Evolutionary conservation across 2,888 invertebrate species (phyloP), one percentile per base, ranked within the genome.

Genomic region (Beris morrisii): DNA sequence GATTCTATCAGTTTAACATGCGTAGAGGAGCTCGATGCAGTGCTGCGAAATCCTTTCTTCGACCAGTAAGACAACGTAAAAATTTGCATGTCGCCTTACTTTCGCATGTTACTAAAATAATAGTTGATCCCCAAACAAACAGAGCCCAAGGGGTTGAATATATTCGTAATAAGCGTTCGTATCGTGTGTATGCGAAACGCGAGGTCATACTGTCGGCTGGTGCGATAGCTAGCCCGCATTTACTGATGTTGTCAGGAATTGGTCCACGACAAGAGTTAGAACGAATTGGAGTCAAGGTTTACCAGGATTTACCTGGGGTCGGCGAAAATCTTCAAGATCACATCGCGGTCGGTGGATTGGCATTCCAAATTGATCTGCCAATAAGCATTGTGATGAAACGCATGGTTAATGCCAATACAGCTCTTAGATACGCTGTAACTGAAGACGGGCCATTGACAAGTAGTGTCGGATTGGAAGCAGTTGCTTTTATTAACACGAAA

Each of bases 251-350:
- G 3, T 89, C 88, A 38, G 98, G 98, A 0, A 82, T 97, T 3
- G 95, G 95, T 2, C 91, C 92, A 0, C 84, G 82, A 28, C 78
- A 85, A n/a, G 91, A 95, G 75, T 81, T 95, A 4, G 77, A 84
- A 69, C 86, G 91, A 71, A 83, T 90, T 9, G 90, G 89, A 0
- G 84, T 93, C 56, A 85, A 88, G 0, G 86, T 92, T 48, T 83
- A 94, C 4, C 86, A 87, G 43, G 87, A 93, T 79, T 84, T 88
- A 44, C 92, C 92, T 0, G 93, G 93, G 3, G 94, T 95, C 0
- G 95, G 95, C 0, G 85, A 86, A 75, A 95, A 95, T 78, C 83
- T 95, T 48, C 93, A 93, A 80, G 95, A 95, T 79, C 95, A 95
- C 77, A 93, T 95, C 59, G 93, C 93, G 0, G 87, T 92, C 0